These are phyloP conservation scores for Spodoptera littoralis DNA, from an alignment of 2,888 invertebrate genomes.

Conservation along the genomic window DNA sequence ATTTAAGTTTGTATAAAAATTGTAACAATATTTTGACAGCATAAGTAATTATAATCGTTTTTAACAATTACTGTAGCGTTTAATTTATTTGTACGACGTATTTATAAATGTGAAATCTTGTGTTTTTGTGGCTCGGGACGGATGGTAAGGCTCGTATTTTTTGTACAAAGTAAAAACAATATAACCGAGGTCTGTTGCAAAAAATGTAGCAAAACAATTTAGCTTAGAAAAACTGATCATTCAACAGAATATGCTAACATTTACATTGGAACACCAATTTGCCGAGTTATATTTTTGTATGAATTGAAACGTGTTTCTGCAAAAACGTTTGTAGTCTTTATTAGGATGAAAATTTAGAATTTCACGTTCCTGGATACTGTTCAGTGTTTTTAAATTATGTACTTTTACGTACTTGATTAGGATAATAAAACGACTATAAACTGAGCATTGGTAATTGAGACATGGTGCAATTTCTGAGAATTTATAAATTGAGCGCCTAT, in stretches of 20 bases:
- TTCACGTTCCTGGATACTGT: too few relatives aligned
- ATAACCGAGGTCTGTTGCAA: conserved; percentile 21
- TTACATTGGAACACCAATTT: conserved; percentile 24
- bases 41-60: not conserved
- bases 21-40: too few relatives aligned
- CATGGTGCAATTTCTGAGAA: too few relatives aligned
- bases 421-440: too few relatives aligned
- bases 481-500: too few relatives aligned
- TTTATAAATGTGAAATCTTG: conserved; percentile 24
- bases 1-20: not conserved
- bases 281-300: not conserved
- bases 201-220: conserved; percentile 45
- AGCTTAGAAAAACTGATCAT: conserved; percentile 31
- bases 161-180: conserved; percentile 42
- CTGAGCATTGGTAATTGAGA: too few relatives aligned
- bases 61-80: not conserved
- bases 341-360: too few relatives aligned
- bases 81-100: conserved; percentile 1
- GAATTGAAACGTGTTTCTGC: not conserved
- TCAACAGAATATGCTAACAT: conserved; percentile 24
- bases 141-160: conserved; percentile 26
- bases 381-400: too few relatives aligned
- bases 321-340: not conserved
- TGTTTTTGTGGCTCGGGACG: conserved; percentile 34
- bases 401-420: too few relatives aligned